phyloP scores from a whole-genome alignment of 2,113 vertebrate genomes.

The Psephotus haematonotus region DNA sequence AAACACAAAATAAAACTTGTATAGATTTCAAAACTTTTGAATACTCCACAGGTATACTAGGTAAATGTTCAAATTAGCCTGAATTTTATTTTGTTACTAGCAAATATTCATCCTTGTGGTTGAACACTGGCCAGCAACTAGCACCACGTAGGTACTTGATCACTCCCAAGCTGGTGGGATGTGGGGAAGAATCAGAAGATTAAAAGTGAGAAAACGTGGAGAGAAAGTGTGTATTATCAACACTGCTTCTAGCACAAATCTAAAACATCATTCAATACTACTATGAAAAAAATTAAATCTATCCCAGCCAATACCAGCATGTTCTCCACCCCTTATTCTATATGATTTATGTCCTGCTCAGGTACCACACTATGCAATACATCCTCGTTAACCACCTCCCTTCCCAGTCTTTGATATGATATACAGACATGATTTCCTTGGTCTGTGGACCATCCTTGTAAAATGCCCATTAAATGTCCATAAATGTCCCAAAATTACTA shows the following conservation, averaged over 20 bases:
- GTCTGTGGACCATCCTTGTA: not conserved
- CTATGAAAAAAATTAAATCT: not conserved
- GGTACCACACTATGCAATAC: not conserved
- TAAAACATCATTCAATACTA: not conserved
- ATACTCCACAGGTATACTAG: not conserved
- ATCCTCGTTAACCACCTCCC: not conserved
- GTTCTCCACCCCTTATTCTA: not conserved
- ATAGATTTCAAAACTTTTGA: not conserved
- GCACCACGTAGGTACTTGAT: not conserved
- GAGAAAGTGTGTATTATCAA: not conserved
- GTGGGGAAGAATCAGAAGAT: not conserved
- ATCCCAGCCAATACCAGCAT: not conserved
- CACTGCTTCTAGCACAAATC: not conserved
- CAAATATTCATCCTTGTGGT: not conserved
- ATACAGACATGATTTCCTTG: not conserved
- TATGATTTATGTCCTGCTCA: not conserved
- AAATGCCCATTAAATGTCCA: not conserved
- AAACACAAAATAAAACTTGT: not conserved
- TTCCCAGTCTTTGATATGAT: not conserved
- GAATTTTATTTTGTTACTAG: not conserved
- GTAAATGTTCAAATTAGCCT: not conserved
- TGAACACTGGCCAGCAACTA: not conserved
- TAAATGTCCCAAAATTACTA: not conserved
- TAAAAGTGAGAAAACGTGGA: not conserved
- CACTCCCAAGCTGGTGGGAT: not conserved